Evolutionary conservation across 2,113 vertebrate genomes (phyloP).

Genomic region (Phycodurus eques): DNA sequence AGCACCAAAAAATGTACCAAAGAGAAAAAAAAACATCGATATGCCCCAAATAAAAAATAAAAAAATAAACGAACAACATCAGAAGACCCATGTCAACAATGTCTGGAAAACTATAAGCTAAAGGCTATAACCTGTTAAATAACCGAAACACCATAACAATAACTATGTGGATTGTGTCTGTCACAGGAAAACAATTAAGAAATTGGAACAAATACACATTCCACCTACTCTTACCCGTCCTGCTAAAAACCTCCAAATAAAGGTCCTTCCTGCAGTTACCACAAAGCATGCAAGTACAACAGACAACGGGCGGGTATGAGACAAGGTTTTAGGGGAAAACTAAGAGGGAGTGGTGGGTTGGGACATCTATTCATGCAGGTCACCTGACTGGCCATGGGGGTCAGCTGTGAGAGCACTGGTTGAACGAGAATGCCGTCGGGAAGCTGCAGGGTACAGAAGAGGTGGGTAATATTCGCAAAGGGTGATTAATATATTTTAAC

Average conservation of each 20-base stretch:
- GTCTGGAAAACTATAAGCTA: not conserved
- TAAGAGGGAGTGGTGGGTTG: not conserved
- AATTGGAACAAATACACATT: too few species aligned
- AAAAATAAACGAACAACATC: not conserved
- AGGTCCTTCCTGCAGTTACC: slow-evolving; percentile 9
- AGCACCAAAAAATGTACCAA: not conserved
- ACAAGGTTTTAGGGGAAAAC: not conserved
- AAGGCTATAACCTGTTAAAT: not conserved
- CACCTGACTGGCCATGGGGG: slow-evolving; percentile 98
- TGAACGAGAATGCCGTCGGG: slow-evolving; percentile 98
- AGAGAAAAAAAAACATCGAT: not conserved
- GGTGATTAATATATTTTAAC: slow-evolving; percentile 73
- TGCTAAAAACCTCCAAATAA: not conserved
- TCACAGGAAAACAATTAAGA: too few species aligned
- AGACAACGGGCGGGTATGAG: not conserved
- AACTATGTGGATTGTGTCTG: not conserved
- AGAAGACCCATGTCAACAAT: not conserved
- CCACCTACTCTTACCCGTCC: not conserved
- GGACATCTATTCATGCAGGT: slow-evolving; percentile 80
- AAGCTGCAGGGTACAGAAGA: slow-evolving; percentile 92
- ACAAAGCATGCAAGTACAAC: slow-evolving; percentile 51
- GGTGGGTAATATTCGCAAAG: slow-evolving; percentile 57
- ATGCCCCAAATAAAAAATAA: not conserved
- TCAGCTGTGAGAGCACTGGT: slow-evolving; percentile 98
- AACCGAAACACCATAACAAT: not conserved